phyloP scores from a whole-genome alignment of 2,797 vertebrate genomes.

The Aplochiton taeniatus region DNA sequence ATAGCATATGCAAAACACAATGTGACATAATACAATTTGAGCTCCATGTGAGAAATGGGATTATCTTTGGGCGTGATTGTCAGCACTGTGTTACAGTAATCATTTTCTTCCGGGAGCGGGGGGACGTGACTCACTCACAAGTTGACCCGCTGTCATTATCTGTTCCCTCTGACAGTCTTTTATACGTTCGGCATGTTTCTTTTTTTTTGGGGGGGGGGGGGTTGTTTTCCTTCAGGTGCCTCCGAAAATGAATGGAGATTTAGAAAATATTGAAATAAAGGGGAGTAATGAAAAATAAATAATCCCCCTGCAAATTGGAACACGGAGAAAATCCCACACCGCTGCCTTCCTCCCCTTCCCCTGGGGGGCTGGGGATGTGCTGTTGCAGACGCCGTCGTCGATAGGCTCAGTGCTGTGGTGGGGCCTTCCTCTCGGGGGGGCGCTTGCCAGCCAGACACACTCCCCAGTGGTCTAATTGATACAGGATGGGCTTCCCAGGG shows the following conservation, averaged over 20 bases:
- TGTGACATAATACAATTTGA: slow-evolving; percentile 67
- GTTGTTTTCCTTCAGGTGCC: slow-evolving; percentile 51
- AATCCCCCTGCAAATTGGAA: slow-evolving; percentile 70
- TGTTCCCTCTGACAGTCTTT: slow-evolving; percentile 56
- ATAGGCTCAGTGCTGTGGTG: slow-evolving; percentile 40
- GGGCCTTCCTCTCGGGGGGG: slow-evolving; percentile 27
- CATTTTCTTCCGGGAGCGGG: slow-evolving; percentile 53
- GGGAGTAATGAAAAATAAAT: slow-evolving; percentile 56
- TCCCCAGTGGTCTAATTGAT: slow-evolving; percentile 53
- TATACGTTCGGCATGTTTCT: slow-evolving; percentile 51
- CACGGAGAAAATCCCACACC: slow-evolving; percentile 61
- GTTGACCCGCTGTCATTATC: slow-evolving; percentile 70
- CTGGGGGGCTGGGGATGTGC: slow-evolving; percentile 13
- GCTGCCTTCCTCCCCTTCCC: slow-evolving; percentile 17
- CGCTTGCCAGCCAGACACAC: slow-evolving; percentile 41
- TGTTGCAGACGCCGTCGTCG: slow-evolving; percentile 52
- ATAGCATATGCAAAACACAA: slow-evolving; percentile 62
- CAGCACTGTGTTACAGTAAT: slow-evolving; percentile 64
- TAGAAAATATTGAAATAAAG: slow-evolving; percentile 59
- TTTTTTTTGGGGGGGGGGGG: slow-evolving; percentile 41
- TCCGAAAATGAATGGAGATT: slow-evolving; percentile 60
- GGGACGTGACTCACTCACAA: slow-evolving; percentile 60
- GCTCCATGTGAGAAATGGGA: slow-evolving; percentile 63
- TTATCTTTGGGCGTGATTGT: slow-evolving; percentile 62
- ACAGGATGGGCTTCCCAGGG: slow-evolving; percentile 38